Percentiles rank a stretch among this genome's conserved stretches.
These are phyloP conservation scores for Drosophila rellima DNA, from an alignment of 2,888 invertebrate genomes.

Conservation along the genomic window DNA sequence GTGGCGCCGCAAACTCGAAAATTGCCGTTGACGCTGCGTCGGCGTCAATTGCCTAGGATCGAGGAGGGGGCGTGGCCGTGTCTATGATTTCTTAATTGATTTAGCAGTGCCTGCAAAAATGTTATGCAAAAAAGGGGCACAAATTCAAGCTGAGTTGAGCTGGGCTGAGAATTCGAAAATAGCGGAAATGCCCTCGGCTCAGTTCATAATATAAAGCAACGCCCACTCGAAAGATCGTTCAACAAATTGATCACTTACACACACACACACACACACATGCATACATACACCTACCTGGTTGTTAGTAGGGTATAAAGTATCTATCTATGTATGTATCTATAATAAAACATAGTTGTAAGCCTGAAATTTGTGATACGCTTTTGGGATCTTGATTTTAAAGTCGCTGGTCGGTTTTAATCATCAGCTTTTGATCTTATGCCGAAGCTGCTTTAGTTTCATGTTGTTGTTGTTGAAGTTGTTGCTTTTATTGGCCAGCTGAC, in stretches of 20 bases:
- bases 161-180: conserved; percentile 40
- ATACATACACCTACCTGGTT: not conserved
- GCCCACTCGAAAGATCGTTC: conserved; percentile 41
- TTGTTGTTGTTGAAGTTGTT: conserved; percentile 15
- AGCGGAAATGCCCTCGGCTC: conserved; percentile 62
- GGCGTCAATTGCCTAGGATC: conserved; percentile 44
- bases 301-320: conserved; percentile 3
- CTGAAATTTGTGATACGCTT: conserved; percentile 33
- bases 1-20: conserved; percentile 77
- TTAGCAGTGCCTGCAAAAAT: conserved; percentile 47
- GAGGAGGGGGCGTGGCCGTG: conserved; percentile 64
- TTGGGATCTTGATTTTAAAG: conserved; percentile 20
- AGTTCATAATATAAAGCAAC: conserved; percentile 33
- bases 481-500: conserved; percentile 57
- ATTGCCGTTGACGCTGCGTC: conserved; percentile 57
- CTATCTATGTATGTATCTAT: conserved; percentile 4
- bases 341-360: conserved; percentile 23
- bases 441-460: conserved; percentile 39
- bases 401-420: conserved; percentile 20
- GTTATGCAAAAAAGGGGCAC: conserved; percentile 32
- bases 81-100: conserved; percentile 77
- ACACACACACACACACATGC: conserved; percentile 6
- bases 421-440: conserved; percentile 66
- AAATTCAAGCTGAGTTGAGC: conserved; percentile 19
- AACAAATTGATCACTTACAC: conserved; percentile 45